Conservation (phyloP, 2,113 vertebrate species). For the Odontophorus gujanensis region DNA sequence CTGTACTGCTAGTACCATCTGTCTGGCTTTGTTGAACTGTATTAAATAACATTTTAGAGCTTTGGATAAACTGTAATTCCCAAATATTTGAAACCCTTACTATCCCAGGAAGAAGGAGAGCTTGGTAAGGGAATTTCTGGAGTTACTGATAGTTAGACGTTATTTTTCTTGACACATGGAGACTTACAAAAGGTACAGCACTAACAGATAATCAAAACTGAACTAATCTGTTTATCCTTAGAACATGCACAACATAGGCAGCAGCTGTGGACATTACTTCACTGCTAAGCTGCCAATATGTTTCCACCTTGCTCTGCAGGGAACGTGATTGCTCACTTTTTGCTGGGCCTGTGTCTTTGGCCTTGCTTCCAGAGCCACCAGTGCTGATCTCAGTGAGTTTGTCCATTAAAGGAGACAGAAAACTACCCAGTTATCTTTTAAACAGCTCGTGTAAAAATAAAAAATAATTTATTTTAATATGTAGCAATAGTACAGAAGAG, state of each 20-base stretch:
- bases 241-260: background rate
- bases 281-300: background rate
- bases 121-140: background rate
- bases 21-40: background rate
- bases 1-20: background rate
- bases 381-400: background rate
- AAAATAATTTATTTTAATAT: background rate
- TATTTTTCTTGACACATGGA: background rate
- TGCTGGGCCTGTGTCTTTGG: background rate
- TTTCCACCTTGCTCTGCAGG: background rate
- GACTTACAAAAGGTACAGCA: background rate
- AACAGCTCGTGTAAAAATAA: background rate
- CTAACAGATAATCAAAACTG: background rate
- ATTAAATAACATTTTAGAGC: background rate
- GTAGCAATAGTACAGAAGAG: background rate
- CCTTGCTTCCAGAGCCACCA: background rate
- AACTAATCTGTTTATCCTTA: background rate
- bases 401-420: background rate
- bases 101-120: background rate
- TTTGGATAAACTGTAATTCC: background rate
- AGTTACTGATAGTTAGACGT: background rate
- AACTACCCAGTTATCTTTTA: background rate
- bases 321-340: background rate
- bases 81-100: background rate
- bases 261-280: background rate